Evolutionary conservation across 2,113 vertebrate genomes (phyloP), one percentile per base, ranked within the genome.

Genomic region (Osmerus eperlanus): DNA sequence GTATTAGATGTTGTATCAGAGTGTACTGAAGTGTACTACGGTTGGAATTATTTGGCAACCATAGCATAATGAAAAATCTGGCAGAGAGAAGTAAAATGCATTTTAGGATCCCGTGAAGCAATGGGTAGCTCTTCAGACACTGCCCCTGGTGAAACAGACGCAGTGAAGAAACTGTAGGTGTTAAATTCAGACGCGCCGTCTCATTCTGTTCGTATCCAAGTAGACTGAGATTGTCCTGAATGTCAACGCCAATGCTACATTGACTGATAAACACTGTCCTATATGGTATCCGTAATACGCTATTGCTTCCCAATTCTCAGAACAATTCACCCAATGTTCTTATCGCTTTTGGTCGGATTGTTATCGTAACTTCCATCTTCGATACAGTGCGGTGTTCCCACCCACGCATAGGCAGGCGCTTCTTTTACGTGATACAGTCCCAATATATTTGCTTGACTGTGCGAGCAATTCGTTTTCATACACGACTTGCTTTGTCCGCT

Each of bases 381-480:
- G 75, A 59, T 81, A 56, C 68, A 76, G 84, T 78, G 41, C 9
- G 41, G 41, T 47, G 41, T 47, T 89, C 85, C 89, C 87, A 85
- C 82, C 88, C 85, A 74, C 77, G 82, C 80, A 56, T 70, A 23
- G 41, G 41, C 9, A 47, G 41, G 76, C 41, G 56, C 32, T 59
- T 13, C 23, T 23, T 65, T 65, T 53, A 4, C 41, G 28, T 76
- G 67, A 67, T 72, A 71, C 53, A 51, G 9, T 18, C 18, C n/a
- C 36, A 19, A 74, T 55, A 63, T 60, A 64, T 36, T 55, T 41
- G 78, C 81, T 72, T 56, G 67, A 76, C 68, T 75, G 78, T 82
- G 71, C 79, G 80, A 72, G 77, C 78, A 81, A 69, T 83, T 79
- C 83, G 66, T 87, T 84, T 66, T 80, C 80, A 74, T 68, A 75